phyloP scores from a whole-genome alignment of 1,140 invertebrate species.

The Cepaea nemoralis region DNA sequence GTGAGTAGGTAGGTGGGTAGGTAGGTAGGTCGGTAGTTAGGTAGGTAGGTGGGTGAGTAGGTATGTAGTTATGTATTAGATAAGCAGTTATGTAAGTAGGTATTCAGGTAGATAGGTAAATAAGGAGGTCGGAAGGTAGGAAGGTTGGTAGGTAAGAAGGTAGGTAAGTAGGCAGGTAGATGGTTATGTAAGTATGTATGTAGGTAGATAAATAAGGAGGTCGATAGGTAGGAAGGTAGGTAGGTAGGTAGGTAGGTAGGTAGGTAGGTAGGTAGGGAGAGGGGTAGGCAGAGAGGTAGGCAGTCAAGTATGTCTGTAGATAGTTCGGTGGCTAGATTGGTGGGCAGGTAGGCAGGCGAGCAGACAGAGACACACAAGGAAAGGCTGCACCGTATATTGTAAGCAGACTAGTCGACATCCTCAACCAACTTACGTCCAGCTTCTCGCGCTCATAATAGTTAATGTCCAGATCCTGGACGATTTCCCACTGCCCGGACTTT shows the following conservation, averaged over 20 bases:
- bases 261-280: constrained; percentile 4
- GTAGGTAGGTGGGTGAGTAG: too few species aligned
- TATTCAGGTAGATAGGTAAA: too few species aligned
- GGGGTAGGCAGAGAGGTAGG: not conserved
- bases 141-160: too few species aligned
- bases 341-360: not conserved
- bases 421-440: constrained; percentile 19
- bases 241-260: constrained; percentile 7
- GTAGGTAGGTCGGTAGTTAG: too few species aligned
- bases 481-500: not conserved
- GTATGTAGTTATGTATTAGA: too few species aligned
- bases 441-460: constrained; percentile 27
- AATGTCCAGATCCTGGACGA: constrained; percentile 14
- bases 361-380: not conserved
- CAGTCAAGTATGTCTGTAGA: too few species aligned
- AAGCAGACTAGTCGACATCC: not conserved
- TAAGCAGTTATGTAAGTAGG: too few species aligned
- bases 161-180: not conserved
- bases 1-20: too few species aligned
- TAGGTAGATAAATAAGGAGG: constrained; percentile 5
- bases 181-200: not conserved
- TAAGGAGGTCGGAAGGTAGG: too few species aligned
- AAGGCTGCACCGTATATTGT: too few species aligned
- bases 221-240: constrained; percentile 3
- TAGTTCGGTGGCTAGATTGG: too few species aligned